Conservation (phyloP, 2,113 vertebrate species). For the Pachypanchax playfairii region DNA sequence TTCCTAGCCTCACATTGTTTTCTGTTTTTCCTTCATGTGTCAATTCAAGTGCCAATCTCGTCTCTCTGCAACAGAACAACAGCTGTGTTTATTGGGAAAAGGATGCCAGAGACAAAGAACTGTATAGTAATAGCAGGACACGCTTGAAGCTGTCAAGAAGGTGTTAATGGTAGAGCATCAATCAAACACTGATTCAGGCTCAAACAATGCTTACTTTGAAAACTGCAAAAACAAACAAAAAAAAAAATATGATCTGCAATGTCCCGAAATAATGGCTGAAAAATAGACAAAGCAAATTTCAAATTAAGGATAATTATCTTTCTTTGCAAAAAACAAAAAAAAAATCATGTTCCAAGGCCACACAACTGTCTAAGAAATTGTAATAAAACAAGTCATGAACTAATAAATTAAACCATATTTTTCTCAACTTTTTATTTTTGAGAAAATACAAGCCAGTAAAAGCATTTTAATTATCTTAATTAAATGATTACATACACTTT, state of each 20-base stretch:
- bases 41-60: slow-evolving; percentile 3
- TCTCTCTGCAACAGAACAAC: slow-evolving; percentile 26
- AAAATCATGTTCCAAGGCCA: too few relatives aligned
- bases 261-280: neutral
- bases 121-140: slow-evolving; percentile 7
- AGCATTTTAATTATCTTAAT: too few relatives aligned
- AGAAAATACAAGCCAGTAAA: too few relatives aligned
- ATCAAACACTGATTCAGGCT: slow-evolving; percentile 15
- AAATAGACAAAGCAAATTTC: neutral
- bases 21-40: slow-evolving; percentile 3
- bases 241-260: neutral
- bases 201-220: slow-evolving; percentile 9
- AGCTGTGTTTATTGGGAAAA: slow-evolving; percentile 20
- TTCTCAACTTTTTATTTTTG: too few relatives aligned
- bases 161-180: neutral
- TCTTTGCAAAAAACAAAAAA: neutral
- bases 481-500: too few relatives aligned
- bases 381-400: too few relatives aligned
- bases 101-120: neutral
- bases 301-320: neutral
- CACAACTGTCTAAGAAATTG: too few relatives aligned
- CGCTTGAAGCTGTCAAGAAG: slow-evolving; percentile 5
- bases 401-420: too few relatives aligned
- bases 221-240: neutral
- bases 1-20: neutral